phyloP scores from a whole-genome alignment of 2,888 invertebrate species.

The Antheraea yamamai region DNA sequence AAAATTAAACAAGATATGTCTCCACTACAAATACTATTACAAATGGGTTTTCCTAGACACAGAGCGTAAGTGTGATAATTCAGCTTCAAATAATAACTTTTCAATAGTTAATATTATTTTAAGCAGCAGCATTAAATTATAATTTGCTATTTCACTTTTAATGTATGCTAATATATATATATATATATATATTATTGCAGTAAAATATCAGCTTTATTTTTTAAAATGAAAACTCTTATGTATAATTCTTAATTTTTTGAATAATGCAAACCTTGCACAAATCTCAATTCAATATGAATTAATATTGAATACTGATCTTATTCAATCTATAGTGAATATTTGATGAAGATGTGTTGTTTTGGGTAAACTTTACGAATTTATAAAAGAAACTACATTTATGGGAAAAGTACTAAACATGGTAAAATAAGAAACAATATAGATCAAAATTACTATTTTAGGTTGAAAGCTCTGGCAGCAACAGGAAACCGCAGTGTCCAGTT shows the following conservation, averaged over 20 bases:
- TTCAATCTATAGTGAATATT: neutral
- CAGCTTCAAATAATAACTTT: neutral
- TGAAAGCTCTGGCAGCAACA: constrained; percentile 94
- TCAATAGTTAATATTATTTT: neutral
- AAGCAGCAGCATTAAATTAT: neutral
- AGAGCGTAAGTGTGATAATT: constrained; percentile 88
- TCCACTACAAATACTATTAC: constrained; percentile 90
- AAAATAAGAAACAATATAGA: neutral
- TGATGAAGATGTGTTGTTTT: neutral
- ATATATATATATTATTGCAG: too few relatives aligned
- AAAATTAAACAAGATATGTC: constrained; percentile 88
- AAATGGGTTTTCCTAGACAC: constrained; percentile 94
- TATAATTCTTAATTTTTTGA: neutral
- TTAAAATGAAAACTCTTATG: neutral
- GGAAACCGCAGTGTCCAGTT: constrained; percentile 93
- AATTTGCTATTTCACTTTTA: neutral
- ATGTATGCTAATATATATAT: too few relatives aligned
- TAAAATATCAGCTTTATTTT: too few relatives aligned
- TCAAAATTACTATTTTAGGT: constrained; percentile 70
- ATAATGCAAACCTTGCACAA: neutral
- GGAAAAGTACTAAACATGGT: neutral
- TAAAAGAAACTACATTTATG: neutral
- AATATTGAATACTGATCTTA: neutral
- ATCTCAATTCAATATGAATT: neutral
- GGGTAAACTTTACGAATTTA: too few relatives aligned